Percentiles rank a stretch among this genome's conserved stretches.
Conservation (phyloP, 2,888 invertebrate genomes). For the Acanthococcus lagerstroemiae region DNA sequence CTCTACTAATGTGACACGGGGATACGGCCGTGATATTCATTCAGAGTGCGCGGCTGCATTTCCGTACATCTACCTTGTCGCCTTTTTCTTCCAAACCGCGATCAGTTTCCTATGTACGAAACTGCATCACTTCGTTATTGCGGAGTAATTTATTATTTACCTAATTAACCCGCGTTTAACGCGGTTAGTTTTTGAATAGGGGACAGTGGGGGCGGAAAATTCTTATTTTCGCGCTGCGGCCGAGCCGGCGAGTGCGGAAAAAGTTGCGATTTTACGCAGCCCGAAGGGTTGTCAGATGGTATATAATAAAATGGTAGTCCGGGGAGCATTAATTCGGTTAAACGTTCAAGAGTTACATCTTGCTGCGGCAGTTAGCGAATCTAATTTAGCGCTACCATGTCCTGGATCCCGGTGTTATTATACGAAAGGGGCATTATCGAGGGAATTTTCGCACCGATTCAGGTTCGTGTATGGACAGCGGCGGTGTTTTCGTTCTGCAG, state of each 20-base stretch:
- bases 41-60: too few relatives aligned
- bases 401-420: slow-evolving; percentile 12
- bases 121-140: too few relatives aligned
- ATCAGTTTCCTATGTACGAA: too few relatives aligned
- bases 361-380: slow-evolving; percentile 13
- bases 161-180: too few relatives aligned
- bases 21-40: too few relatives aligned
- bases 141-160: too few relatives aligned
- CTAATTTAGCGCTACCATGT: slow-evolving; percentile 11
- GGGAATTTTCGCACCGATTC: slow-evolving; percentile 5
- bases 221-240: too few relatives aligned
- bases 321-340: slow-evolving; percentile 26
- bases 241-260: not conserved
- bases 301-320: slow-evolving; percentile 20
- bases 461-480: slow-evolving; percentile 4
- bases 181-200: too few relatives aligned
- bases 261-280: slow-evolving; percentile 10
- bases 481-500: not conserved
- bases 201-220: too few relatives aligned
- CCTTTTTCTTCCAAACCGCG: too few relatives aligned
- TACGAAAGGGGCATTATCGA: slow-evolving; percentile 16
- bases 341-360: slow-evolving; percentile 20
- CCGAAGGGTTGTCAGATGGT: slow-evolving; percentile 21
- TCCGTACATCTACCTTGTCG: too few relatives aligned
- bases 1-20: too few relatives aligned